Percentiles rank a stretch among this genome's conserved stretches.
These are phyloP conservation scores for Drosophila fuyamai DNA, from an alignment of 1,140 invertebrate genomes.

Conservation along the genomic window DNA sequence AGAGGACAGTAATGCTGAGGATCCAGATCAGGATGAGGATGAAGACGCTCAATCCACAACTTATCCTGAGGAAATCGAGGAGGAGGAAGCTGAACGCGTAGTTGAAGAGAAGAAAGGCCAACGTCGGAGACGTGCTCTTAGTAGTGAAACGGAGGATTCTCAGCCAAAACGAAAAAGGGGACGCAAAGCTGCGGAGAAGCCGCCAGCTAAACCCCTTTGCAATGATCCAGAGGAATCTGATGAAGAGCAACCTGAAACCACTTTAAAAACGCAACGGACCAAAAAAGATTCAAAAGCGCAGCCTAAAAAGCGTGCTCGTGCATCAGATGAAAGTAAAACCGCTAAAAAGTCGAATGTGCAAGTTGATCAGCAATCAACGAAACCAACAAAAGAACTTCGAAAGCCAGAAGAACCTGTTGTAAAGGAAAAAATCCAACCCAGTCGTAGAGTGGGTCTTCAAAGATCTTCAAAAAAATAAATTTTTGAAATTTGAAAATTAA, in stretches of 20 bases:
- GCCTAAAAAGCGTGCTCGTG: background rate
- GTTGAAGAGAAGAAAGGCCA: conserved; percentile 20
- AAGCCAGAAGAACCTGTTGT: conserved; percentile 1
- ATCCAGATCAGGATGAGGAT: conserved; percentile 13
- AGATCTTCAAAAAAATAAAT: conserved; percentile 1
- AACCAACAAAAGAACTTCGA: background rate
- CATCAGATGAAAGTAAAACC: background rate
- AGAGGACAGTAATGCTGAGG: conserved; percentile 44
- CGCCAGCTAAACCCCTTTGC: background rate
- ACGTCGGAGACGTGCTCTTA: conserved; percentile 25
- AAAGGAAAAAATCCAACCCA: conserved; percentile 2
- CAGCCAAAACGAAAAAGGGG: conserved; percentile 21
- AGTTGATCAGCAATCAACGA: background rate
- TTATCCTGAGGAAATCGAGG: conserved; percentile 14
- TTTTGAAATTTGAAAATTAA: background rate
- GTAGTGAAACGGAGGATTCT: conserved; percentile 17
- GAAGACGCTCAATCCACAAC: conserved; percentile 14
- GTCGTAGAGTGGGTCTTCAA: conserved; percentile 6
- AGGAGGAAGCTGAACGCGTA: conserved; percentile 14
- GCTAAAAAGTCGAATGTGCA: background rate
- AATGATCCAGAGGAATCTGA: background rate
- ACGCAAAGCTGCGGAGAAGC: conserved; percentile 2
- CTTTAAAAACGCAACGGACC: background rate
- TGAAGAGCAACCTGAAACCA: background rate
- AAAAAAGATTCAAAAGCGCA: background rate